Base-by-base conservation (phyloP, 2,113 vertebrate genomes). In the Taurulus bubalis region DNA sequence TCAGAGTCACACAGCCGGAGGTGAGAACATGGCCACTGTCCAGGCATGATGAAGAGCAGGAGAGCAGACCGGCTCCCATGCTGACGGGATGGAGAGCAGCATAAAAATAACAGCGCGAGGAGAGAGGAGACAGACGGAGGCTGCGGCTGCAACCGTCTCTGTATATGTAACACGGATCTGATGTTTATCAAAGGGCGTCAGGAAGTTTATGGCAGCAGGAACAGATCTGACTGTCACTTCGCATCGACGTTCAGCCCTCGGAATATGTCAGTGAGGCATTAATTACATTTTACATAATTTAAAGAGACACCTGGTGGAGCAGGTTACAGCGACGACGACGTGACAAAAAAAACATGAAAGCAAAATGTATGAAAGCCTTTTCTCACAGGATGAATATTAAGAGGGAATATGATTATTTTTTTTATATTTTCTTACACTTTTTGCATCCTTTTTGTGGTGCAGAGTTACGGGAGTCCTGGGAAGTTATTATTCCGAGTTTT, bases 31-130 rank as follows among this genome's bases (percentile, higher is more conserved):
- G 88, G 91, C 82, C 56, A 62, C 55, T 28, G 78, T 88, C 90
- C 88, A 89, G 80, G 68, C 77, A 68, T 89, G 84, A 89, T 90
- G 88, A 85, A 89, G 69, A 85, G 77, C 60, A 83, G 71, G 74
- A 69, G 79, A 80, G 85, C 72, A 87, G 83, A 78, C 75, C 73
- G 75, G 77, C 71, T 80, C 75, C 71, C 65, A 30, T 49, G 76
- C 51, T 67, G 77, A 83, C 9, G 5, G 68, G 83, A 77, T n/a
- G 42, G 60, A 75, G 58, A 76, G 78, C 59, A 45, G 60, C 56
- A 74, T 77, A n/a, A 79, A 83, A 80, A 80, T 79, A 87, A 77
- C 84, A 85, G 82, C 59, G 4, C 5, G 78, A 70, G 70, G 32
- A 11, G 15, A 11, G 15, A 24, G 14, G 74, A 86, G 53, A 55